Base-by-base conservation (phyloP, 2,797 vertebrate species). In the Protosalanx chinensis region DNA sequence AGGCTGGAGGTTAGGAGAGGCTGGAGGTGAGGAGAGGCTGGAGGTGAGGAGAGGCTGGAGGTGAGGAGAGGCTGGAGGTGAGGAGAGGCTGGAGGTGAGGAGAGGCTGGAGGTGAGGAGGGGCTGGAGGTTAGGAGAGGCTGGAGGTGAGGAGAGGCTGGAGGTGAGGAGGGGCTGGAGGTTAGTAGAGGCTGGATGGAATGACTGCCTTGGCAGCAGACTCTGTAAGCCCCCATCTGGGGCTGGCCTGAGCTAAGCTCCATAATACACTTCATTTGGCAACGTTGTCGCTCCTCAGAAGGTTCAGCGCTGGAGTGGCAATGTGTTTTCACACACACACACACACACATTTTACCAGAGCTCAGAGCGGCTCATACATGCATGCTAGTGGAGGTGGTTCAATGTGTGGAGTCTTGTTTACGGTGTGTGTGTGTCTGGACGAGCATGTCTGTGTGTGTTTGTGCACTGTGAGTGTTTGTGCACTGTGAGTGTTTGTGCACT, bases 231-330 rank as follows among this genome's bases (percentile, higher is more conserved):
- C 81, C 86, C 87, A 89, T 89, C 84, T 85, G 91, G 88, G 85
- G 88, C 87, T 84, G 81, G 82, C 85, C 79, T 79, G 72, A 81
- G 84, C 89, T 90, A 91, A 93, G 89, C 88, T 88, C 81, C 83
- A 79, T 93, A 92, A 93, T 92, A 82, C 91, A 84, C 78, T 82
- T 74, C 81, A 90, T 89, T 92, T 92, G 92, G 92, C 92, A 93
- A 77, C 80, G 70, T 79, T 73, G 71, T 81, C 84, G 87, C 27
- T 30, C 83, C 89, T 85, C 77, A 2, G 70, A 91, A 90, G 87
- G 84, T 85, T 85, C 75, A 71, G 71, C 70, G 79, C 78, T 77
- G 71, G 77, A 82, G 73, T 68, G 72, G 63, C 60, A 71, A 67
- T 77, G 70, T 63, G 6, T 58, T 37, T 64, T 49, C 49, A 72